These are phyloP conservation scores for Anguilla pacifica DNA, from an alignment of 2,797 vertebrate species.

Conservation along the genomic window DNA sequence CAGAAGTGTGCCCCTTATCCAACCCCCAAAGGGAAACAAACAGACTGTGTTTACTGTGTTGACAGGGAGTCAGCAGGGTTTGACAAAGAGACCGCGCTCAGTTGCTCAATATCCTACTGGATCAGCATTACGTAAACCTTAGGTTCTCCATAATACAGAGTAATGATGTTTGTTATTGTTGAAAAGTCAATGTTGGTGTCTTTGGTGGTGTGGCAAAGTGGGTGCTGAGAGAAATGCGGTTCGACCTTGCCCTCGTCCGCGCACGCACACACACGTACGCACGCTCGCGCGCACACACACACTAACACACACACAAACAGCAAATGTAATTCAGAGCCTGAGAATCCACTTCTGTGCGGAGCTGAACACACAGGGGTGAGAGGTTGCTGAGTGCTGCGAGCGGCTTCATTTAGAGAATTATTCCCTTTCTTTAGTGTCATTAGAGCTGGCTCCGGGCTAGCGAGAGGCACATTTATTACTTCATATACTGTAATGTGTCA, in stretches of 20 bases:
- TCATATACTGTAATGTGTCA: constrained; percentile 62
- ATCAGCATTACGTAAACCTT: no score
- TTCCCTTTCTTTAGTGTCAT: constrained; percentile 42
- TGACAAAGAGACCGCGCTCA: no score
- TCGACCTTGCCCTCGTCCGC: background rate
- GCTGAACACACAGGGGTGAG: constrained; percentile 9
- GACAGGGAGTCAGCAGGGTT: no score
- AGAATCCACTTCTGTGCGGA: background rate
- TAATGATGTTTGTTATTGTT: no score
- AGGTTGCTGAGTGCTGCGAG: constrained; percentile 34
- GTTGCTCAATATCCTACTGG: no score
- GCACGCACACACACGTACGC: background rate
- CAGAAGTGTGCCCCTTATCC: no score
- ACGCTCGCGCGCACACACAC: background rate
- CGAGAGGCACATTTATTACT: constrained; percentile 57
- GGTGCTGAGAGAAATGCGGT: background rate
- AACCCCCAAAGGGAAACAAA: no score
- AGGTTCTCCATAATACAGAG: no score
- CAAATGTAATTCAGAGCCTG: background rate
- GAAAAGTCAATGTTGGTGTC: no score
- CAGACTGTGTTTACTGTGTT: no score
- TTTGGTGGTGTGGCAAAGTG: no score
- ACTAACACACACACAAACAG: background rate
- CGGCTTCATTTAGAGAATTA: constrained; percentile 38
- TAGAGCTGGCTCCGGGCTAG: constrained; percentile 44